Percentiles rank a stretch among this genome's conserved stretches.
Conservation (phyloP, 2,797 vertebrate genomes). For the Coccyzus lansbergi region DNA sequence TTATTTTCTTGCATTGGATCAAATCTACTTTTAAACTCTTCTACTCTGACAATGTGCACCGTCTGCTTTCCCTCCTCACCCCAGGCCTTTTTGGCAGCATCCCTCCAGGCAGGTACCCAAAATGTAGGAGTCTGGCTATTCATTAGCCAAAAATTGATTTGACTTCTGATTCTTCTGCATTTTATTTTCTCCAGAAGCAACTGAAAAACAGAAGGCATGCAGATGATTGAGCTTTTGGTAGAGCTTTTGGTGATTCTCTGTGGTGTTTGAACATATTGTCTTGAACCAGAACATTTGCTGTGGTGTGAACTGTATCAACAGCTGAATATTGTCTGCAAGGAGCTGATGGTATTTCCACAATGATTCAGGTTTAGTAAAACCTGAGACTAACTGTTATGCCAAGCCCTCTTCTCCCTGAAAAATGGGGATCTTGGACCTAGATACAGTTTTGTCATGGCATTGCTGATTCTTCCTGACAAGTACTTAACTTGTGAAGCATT, state of each 20-base stretch:
- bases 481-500: not conserved
- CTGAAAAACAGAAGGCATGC: not conserved
- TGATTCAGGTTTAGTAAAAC: not conserved
- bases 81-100: not conserved
- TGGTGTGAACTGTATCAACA: not conserved
- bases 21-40: not conserved
- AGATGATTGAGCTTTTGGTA: not conserved
- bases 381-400: not conserved
- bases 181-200: not conserved
- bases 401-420: not conserved
- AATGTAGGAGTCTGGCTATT: not conserved
- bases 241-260: not conserved
- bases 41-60: not conserved
- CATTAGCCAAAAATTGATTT: not conserved
- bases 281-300: not conserved
- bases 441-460: not conserved
- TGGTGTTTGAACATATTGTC: not conserved
- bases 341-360: not conserved
- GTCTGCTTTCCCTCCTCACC: not conserved
- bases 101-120: not conserved
- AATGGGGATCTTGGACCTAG: not conserved
- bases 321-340: not conserved
- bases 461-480: not conserved
- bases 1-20: not conserved
- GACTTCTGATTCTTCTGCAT: not conserved